Conservation (phyloP, 1,140 invertebrate species). For the Centruroides vittatus region DNA sequence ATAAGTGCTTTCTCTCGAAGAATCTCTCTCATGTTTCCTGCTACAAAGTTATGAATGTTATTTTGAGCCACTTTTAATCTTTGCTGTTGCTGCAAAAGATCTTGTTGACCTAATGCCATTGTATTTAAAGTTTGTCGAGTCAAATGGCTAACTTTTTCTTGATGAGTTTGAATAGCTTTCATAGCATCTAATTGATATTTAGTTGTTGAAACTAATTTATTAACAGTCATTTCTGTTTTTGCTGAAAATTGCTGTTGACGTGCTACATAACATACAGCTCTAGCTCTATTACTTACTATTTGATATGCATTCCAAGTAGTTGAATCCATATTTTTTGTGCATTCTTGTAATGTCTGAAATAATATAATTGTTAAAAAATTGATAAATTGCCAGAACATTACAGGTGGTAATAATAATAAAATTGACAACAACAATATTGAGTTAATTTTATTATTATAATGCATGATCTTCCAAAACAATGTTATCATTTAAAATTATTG, state of each 20-base stretch:
- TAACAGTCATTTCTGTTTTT: constrained; percentile 48
- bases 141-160: constrained; percentile 37
- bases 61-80: constrained; percentile 36
- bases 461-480: too few relatives aligned
- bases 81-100: constrained; percentile 38
- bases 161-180: constrained; percentile 30
- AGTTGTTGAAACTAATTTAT: constrained; percentile 43
- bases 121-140: constrained; percentile 36
- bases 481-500: too few relatives aligned
- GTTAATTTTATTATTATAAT: too few relatives aligned
- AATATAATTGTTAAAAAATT: not conserved
- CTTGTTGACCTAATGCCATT: constrained; percentile 36
- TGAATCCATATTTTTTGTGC: constrained; percentile 48
- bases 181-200: constrained; percentile 26
- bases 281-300: constrained; percentile 48
- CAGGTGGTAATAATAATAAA: too few relatives aligned
- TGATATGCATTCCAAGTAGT: constrained; percentile 56
- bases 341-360: constrained; percentile 39
- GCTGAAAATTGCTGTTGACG: constrained; percentile 48
- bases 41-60: constrained; percentile 34
- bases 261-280: constrained; percentile 48
- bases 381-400: too few relatives aligned
- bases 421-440: too few relatives aligned
- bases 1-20: constrained; percentile 44
- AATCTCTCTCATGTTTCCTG: constrained; percentile 40